These are phyloP conservation scores for Drosophila triauraria DNA, from an alignment of 1,140 invertebrate genomes.

Conservation along the genomic window DNA sequence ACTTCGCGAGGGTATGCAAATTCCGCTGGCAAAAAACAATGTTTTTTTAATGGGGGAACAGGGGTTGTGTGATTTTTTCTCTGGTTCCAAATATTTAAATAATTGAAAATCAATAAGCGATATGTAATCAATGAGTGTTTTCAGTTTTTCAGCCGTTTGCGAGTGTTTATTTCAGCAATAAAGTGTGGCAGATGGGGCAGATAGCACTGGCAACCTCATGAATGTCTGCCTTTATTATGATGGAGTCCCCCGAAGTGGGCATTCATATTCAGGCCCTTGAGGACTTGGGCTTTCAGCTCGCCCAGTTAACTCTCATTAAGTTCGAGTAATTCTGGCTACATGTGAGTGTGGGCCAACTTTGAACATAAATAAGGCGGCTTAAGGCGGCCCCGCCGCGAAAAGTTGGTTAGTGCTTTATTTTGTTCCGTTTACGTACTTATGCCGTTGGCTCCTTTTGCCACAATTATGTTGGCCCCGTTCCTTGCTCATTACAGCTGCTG, in stretches of 20 bases:
- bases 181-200: neutral
- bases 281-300: neutral
- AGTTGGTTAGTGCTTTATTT: constrained; percentile 1
- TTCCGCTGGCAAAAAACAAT: constrained; percentile 5
- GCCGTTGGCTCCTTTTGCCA: constrained; percentile 6
- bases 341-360: neutral
- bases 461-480: constrained; percentile 16
- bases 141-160: neutral
- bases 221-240: neutral
- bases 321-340: neutral
- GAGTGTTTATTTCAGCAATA: neutral
- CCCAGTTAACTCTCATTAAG: constrained; percentile 49
- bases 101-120: constrained; percentile 43
- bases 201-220: neutral
- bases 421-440: constrained; percentile 11
- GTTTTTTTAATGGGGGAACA: neutral
- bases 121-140: neutral
- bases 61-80: neutral
- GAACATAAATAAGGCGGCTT: neutral
- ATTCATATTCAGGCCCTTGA: constrained; percentile 5
- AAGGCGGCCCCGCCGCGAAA: neutral
- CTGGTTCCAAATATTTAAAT: constrained; percentile 19
- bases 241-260: neutral
- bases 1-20: constrained; percentile 13
- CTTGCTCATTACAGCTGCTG: constrained; percentile 19